Evolutionary conservation across 2,113 vertebrate genomes (phyloP).

Genomic region (Cettia cetti): DNA sequence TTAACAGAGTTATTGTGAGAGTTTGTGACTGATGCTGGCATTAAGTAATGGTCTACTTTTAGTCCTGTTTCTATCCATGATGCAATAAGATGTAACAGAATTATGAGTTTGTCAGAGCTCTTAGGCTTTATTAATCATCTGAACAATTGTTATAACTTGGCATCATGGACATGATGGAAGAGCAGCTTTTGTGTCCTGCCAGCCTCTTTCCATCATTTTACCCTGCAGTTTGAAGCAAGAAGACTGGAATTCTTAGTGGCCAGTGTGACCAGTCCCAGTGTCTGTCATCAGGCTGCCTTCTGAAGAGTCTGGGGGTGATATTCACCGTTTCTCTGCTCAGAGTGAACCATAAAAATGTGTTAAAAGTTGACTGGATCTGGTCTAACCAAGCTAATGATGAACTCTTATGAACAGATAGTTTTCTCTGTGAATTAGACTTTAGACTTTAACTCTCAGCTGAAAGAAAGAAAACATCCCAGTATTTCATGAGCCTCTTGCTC

Average conservation of each 20-base stretch:
- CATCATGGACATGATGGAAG: neutral
- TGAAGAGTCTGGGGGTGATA: neutral
- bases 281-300: neutral
- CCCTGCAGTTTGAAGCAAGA: neutral
- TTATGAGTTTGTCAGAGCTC: neutral
- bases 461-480: neutral
- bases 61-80: neutral
- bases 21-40: neutral
- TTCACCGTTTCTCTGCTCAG: neutral
- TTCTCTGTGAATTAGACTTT: neutral
- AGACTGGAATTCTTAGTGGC: neutral
- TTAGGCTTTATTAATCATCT: neutral
- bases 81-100: neutral
- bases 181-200: neutral
- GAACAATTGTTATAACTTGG: neutral
- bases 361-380: neutral
- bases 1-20: neutral
- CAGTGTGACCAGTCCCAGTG: neutral
- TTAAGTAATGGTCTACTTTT: neutral
- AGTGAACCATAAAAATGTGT: neutral
- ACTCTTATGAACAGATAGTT: neutral
- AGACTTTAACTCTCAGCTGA: neutral
- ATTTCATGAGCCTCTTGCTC: neutral
- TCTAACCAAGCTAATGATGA: constrained; percentile 2
- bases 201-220: neutral